Evolutionary conservation across 2,888 invertebrate genomes (phyloP).

Genomic region (Girardia tigrina): DNA sequence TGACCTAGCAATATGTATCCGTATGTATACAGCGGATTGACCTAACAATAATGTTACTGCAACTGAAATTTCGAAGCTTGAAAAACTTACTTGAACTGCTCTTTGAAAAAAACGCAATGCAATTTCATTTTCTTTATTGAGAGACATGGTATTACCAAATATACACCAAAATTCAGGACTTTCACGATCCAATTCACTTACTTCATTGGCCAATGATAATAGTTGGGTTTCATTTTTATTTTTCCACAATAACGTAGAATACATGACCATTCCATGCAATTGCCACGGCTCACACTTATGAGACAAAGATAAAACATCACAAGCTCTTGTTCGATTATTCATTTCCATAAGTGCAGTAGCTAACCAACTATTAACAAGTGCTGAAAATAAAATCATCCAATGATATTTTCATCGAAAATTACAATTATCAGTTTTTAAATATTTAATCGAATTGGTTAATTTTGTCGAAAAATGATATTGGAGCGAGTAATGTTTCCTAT

Average conservation of each 20-base stretch:
- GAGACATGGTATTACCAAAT: not conserved
- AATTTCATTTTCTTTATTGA: not conserved
- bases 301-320: not conserved
- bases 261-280: not conserved
- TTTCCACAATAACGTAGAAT: not conserved
- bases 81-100: not conserved
- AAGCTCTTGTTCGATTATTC: not conserved
- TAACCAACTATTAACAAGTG: not conserved
- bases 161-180: not conserved
- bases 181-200: not conserved
- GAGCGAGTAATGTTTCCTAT: too few relatives aligned
- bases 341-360: not conserved
- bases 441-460: too few relatives aligned
- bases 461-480: not conserved
- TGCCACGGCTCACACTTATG: not conserved
- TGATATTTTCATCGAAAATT: too few relatives aligned
- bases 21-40: conserved; percentile 53
- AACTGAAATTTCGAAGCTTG: not conserved
- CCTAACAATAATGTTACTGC: conserved; percentile 50
- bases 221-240: not conserved
- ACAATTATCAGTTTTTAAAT: too few relatives aligned
- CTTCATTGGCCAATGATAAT: not conserved
- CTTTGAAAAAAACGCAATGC: not conserved
- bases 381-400: too few relatives aligned
- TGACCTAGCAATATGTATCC: not conserved